A percentile compares a stretch with the other conserved stretches of the same genome.
Conservation (phyloP, 2,888 invertebrate species). For the Steinernema hermaphroditum region DNA sequence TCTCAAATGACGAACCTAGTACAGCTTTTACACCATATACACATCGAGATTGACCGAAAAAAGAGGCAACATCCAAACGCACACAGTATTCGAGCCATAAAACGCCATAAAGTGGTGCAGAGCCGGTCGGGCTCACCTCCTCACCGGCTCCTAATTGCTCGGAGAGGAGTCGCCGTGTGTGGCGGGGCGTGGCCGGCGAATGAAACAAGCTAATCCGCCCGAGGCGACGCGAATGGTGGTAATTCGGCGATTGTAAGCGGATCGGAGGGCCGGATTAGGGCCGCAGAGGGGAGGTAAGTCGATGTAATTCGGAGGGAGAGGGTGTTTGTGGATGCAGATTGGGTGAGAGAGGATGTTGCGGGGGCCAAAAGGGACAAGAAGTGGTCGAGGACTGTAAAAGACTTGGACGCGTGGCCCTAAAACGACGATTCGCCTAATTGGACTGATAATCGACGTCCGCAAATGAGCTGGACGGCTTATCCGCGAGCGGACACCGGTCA, state of each 20-base stretch:
- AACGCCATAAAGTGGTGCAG: neutral
- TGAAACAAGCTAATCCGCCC: conserved; percentile 31
- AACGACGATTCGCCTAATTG: conserved; percentile 16
- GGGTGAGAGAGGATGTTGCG: too few relatives aligned
- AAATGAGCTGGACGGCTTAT: conserved; percentile 15
- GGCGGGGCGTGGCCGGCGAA: conserved; percentile 2
- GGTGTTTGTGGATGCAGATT: too few relatives aligned
- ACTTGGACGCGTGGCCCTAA: neutral
- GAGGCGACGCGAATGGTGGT: conserved; percentile 22
- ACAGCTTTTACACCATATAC: too few relatives aligned
- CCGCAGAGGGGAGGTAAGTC: conserved; percentile 13
- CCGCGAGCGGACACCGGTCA: neutral
- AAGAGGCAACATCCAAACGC: too few relatives aligned
- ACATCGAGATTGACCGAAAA: too few relatives aligned
- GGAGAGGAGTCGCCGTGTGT: neutral
- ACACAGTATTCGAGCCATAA: too few relatives aligned
- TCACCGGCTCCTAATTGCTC: neutral
- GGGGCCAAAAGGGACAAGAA: neutral
- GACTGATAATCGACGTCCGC: neutral
- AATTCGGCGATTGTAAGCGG: conserved; percentile 28
- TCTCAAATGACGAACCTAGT: too few relatives aligned
- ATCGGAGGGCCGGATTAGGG: conserved; percentile 25
- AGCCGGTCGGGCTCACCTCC: neutral
- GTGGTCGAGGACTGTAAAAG: conserved; percentile 7
- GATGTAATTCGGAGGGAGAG: conserved; percentile 11